Evolutionary conservation across 2,797 vertebrate species (phyloP).

Genomic region (Smutsia gigantea): DNA sequence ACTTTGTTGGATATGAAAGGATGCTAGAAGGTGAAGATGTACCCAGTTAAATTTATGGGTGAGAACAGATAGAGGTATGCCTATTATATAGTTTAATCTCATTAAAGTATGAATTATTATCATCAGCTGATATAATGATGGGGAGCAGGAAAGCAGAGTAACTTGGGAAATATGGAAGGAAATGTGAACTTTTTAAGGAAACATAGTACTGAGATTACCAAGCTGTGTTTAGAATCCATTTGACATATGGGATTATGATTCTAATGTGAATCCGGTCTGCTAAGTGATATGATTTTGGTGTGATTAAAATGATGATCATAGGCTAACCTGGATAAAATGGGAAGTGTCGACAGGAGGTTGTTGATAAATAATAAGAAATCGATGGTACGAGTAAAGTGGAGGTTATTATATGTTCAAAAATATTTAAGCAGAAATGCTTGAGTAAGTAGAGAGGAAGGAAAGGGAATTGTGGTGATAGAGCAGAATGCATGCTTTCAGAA

Average conservation of each 20-base stretch:
- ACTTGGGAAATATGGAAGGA: not conserved
- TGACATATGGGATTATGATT: not conserved
- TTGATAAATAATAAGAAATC: not conserved
- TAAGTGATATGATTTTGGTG: not conserved
- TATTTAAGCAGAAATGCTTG: not conserved
- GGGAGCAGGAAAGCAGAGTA: not conserved
- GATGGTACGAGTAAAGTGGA: not conserved
- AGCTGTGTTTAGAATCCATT: not conserved
- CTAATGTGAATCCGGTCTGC: not conserved
- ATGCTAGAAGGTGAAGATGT: not conserved
- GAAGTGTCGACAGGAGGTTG: not conserved
- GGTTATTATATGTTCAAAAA: not conserved
- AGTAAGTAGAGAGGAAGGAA: not conserved
- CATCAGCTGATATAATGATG: not conserved
- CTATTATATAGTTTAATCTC: not conserved
- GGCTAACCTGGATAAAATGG: not conserved
- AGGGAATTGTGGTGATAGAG: not conserved
- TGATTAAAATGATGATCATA: slow-evolving; percentile 1
- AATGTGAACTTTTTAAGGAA: not conserved
- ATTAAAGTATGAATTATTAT: not conserved
- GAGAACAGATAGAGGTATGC: not conserved
- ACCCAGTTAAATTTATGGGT: not conserved
- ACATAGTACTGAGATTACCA: not conserved
- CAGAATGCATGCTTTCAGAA: not conserved
- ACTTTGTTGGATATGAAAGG: not conserved